These are phyloP conservation scores for Ochropacha duplaris DNA, from an alignment of 2,888 invertebrate genomes.

Conservation along the genomic window DNA sequence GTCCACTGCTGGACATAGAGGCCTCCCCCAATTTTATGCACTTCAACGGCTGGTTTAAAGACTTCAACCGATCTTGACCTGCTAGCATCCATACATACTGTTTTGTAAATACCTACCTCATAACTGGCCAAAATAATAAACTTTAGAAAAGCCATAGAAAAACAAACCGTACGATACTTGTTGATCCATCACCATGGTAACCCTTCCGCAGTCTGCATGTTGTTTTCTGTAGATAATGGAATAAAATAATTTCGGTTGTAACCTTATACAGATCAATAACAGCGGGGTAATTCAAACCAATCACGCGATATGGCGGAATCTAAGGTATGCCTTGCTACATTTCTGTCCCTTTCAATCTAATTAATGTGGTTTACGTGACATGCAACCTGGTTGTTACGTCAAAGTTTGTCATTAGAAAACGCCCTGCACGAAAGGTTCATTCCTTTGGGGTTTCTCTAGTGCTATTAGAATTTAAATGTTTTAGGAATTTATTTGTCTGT, in stretches of 20 bases:
- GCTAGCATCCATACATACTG: too few relatives aligned
- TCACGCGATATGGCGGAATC: constrained; percentile 75
- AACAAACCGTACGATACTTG: constrained; percentile 46
- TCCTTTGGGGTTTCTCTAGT: constrained; percentile 11
- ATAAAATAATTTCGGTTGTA: constrained; percentile 72
- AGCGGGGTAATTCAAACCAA: constrained; percentile 62
- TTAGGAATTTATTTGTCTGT: constrained; percentile 10
- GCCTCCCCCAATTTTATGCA: too few relatives aligned
- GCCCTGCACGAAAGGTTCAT: constrained; percentile 16
- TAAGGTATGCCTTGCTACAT: constrained; percentile 59
- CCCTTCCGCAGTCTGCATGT: constrained; percentile 55
- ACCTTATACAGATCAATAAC: constrained; percentile 73
- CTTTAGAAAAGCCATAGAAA: background rate
- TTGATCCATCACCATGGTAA: constrained; percentile 58
- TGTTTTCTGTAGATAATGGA: constrained; percentile 63
- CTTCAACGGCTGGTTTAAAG: too few relatives aligned
- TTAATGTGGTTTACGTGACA: constrained; percentile 66
- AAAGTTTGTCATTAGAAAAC: constrained; percentile 22
- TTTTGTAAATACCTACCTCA: too few relatives aligned
- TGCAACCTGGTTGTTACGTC: constrained; percentile 50
- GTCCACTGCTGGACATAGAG: too few relatives aligned
- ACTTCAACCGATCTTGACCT: too few relatives aligned
- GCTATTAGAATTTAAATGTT: constrained; percentile 31
- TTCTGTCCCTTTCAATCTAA: constrained; percentile 60
- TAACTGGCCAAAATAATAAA: too few relatives aligned